Evolutionary conservation across 2,888 invertebrate species (phyloP).

Genomic region (Bhutanitis thaidina): DNA sequence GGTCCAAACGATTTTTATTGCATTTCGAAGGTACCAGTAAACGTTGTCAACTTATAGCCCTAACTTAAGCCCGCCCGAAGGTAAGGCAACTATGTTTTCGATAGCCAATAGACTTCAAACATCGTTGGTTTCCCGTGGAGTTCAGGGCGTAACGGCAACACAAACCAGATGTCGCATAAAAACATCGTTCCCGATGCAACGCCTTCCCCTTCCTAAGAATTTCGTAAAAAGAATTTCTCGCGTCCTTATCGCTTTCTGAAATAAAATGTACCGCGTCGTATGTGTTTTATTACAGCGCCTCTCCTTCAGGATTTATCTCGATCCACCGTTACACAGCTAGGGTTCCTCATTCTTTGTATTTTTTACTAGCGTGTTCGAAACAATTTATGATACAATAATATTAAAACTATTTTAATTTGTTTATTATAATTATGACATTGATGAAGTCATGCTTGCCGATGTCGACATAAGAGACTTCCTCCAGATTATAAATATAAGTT

Average conservation of each 20-base stretch:
- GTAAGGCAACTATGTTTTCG: slow-evolving; percentile 4
- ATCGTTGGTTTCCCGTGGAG: slow-evolving; percentile 10
- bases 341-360: slow-evolving; percentile 22
- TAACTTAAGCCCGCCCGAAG: no score
- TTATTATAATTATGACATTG: no score
- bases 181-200: slow-evolving; percentile 42
- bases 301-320: slow-evolving; percentile 74
- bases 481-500: no score
- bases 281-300: slow-evolving; percentile 75
- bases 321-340: slow-evolving; percentile 46
- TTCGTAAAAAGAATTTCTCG: slow-evolving; percentile 77
- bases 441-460: no score
- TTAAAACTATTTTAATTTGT: no score
- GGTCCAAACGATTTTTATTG: neutral
- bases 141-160: slow-evolving; percentile 42
- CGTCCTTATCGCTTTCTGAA: slow-evolving; percentile 77
- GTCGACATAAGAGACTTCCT: no score
- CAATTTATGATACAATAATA: no score
- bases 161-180: slow-evolving; percentile 70
- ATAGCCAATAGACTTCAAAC: neutral
- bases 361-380: neutral
- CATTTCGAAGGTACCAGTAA: no score
- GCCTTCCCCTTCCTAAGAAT: slow-evolving; percentile 55
- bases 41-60: no score
- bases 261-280: slow-evolving; percentile 75